phyloP scores from a whole-genome alignment of 2,888 invertebrate genomes.

The Odontocolon sp. region DNA sequence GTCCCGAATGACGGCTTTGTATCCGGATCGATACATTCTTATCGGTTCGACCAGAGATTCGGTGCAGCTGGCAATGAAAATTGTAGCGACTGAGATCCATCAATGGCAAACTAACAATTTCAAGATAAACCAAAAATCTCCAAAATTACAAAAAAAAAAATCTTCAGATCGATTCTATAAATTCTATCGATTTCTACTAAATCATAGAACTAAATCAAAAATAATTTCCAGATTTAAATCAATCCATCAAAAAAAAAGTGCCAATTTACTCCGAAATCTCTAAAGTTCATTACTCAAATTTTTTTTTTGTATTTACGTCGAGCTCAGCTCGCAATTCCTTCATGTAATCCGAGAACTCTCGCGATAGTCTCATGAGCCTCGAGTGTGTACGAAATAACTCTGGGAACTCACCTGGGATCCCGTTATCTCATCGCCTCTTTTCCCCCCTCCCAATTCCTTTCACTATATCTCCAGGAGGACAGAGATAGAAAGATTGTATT shows the following conservation, averaged over 20 bases:
- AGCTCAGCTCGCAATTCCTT: no score
- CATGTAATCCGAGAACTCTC: not conserved
- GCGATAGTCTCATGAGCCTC: not conserved
- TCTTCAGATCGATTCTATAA: not conserved
- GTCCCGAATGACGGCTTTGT: not conserved
- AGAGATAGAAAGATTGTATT: not conserved
- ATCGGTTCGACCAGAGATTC: not conserved
- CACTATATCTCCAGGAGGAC: not conserved
- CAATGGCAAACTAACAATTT: not conserved
- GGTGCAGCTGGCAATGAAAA: not conserved
- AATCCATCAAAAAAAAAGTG: no score
- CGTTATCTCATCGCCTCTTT: conserved; percentile 12
- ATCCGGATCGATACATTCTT: not conserved
- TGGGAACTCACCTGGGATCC: not conserved
- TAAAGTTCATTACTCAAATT: no score
- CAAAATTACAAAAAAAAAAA: no score
- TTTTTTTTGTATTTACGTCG: no score
- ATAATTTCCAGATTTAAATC: no score
- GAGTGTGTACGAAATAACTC: conserved; percentile 4
- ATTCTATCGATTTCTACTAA: no score
- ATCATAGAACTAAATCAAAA: no score
- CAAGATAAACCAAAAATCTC: no score
- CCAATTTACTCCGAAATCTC: no score
- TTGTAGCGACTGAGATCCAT: not conserved
- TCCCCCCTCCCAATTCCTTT: not conserved